Evolutionary conservation across 1,140 invertebrate species (phyloP).

Genomic region (Scylla paramamosain): DNA sequence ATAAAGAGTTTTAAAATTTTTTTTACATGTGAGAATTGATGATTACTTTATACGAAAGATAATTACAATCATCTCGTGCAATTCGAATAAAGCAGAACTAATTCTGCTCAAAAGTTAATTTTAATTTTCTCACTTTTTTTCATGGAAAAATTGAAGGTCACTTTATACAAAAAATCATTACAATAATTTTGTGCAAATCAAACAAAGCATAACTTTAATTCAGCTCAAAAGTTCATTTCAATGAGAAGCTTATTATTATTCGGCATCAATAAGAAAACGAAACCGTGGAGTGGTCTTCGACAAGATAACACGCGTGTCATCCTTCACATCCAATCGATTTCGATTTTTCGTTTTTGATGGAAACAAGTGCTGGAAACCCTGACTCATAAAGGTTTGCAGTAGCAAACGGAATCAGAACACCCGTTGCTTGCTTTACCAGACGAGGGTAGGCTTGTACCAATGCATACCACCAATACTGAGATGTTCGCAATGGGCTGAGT

Average conservation of each 20-base stretch:
- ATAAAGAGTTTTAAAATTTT: too few species aligned
- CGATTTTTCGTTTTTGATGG: neutral
- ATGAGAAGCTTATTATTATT: slow-evolving; percentile 43
- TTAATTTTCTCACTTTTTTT: neutral
- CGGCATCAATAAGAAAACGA: neutral
- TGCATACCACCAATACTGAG: too few species aligned
- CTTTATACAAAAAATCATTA: neutral
- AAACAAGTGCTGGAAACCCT: slow-evolving; percentile 45
- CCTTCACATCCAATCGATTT: slow-evolving; percentile 6
- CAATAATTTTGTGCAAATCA: slow-evolving; percentile 13
- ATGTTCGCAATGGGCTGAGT: too few species aligned
- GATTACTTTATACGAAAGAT: too few species aligned
- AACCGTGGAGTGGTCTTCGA: slow-evolving; percentile 37
- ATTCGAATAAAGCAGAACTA: too few species aligned
- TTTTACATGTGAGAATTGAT: too few species aligned
- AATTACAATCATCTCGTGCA: too few species aligned
- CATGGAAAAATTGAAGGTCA: neutral
- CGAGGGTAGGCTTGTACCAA: slow-evolving; percentile 28
- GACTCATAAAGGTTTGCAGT: slow-evolving; percentile 28
- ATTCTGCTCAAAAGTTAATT: too few species aligned
- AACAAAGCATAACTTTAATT: neutral
- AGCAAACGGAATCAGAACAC: neutral
- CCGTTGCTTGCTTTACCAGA: slow-evolving; percentile 37
- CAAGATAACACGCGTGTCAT: slow-evolving; percentile 31
- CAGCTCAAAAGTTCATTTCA: slow-evolving; percentile 29